Conservation (phyloP, 2,113 vertebrate genomes). For the Lamprologus ornatipinnis region DNA sequence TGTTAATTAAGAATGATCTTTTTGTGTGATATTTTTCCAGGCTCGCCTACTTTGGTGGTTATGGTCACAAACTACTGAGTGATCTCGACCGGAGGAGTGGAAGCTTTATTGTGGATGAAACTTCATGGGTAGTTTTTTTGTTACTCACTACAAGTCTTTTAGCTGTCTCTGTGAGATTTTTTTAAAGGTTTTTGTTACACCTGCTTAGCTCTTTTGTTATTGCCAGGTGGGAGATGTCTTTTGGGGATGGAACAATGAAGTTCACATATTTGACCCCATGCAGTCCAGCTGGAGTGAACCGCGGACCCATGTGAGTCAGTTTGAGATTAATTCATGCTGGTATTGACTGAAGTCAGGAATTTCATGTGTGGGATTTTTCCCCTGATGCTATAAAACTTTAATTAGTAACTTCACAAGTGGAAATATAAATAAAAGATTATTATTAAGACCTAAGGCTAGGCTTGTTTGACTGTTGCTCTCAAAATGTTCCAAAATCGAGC, state of each 20-base stretch:
- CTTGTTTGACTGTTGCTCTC: background rate
- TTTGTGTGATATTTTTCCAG: slow-evolving; percentile 56
- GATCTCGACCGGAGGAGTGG: slow-evolving; percentile 73
- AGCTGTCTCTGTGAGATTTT: background rate
- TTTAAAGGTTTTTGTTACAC: background rate
- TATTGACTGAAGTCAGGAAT: background rate
- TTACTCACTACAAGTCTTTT: background rate
- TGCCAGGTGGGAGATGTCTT: slow-evolving; percentile 81
- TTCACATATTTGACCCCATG: slow-evolving; percentile 86
- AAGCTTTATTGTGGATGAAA: slow-evolving; percentile 87
- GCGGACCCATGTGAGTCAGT: slow-evolving; percentile 72
- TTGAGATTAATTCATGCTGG: background rate
- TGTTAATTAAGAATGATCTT: background rate
- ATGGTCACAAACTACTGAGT: slow-evolving; percentile 82
- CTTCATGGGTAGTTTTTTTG: slow-evolving; percentile 81
- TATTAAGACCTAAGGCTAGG: background rate
- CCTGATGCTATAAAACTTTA: background rate
- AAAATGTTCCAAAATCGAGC: background rate
- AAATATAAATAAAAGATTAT: background rate
- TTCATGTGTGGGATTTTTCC: background rate
- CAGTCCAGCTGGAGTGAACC: slow-evolving; percentile 81
- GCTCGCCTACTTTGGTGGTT: slow-evolving; percentile 92
- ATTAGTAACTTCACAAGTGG: background rate
- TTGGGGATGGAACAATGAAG: slow-evolving; percentile 96
- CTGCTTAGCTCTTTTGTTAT: background rate